A percentile compares a stretch with the other conserved stretches of the same genome.
Conservation (phyloP, 1,140 invertebrate species). For the Macrobrachium nipponense region DNA sequence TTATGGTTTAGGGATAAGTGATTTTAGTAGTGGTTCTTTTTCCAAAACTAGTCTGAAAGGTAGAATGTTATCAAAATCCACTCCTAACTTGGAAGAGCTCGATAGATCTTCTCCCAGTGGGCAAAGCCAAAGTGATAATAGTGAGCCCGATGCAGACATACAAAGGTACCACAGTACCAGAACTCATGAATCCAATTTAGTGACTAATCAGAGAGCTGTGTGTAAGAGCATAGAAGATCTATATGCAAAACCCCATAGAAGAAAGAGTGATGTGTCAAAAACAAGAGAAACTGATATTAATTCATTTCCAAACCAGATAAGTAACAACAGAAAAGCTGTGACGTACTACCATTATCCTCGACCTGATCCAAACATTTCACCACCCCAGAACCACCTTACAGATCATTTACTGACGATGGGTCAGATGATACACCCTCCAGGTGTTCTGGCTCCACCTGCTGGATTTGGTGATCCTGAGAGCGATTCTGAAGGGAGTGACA, state of each 20-base stretch:
- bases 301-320: background rate
- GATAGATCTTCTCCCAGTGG: slow-evolving; percentile 56
- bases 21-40: too few species aligned
- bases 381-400: slow-evolving; percentile 18
- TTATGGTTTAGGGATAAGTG: too few species aligned
- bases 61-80: background rate
- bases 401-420: slow-evolving; percentile 7
- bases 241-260: slow-evolving; percentile 29
- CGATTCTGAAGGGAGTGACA: slow-evolving; percentile 57
- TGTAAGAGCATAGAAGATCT: slow-evolving; percentile 26
- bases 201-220: background rate
- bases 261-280: slow-evolving; percentile 11
- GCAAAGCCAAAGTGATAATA: slow-evolving; percentile 53
- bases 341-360: slow-evolving; percentile 56
- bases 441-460: slow-evolving; percentile 50
- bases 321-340: slow-evolving; percentile 16
- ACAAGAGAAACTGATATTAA: background rate
- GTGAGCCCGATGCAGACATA: slow-evolving; percentile 29
- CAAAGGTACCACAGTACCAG: slow-evolving; percentile 7
- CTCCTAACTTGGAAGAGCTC: slow-evolving; percentile 34
- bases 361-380: slow-evolving; percentile 22
- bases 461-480: slow-evolving; percentile 48
- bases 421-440: slow-evolving; percentile 10
- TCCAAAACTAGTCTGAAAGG: too few species aligned
- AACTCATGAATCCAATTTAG: slow-evolving; percentile 6